These are phyloP conservation scores for Lottia gigantea DNA, from an alignment of 2,888 invertebrate genomes.

Conservation along the genomic window DNA sequence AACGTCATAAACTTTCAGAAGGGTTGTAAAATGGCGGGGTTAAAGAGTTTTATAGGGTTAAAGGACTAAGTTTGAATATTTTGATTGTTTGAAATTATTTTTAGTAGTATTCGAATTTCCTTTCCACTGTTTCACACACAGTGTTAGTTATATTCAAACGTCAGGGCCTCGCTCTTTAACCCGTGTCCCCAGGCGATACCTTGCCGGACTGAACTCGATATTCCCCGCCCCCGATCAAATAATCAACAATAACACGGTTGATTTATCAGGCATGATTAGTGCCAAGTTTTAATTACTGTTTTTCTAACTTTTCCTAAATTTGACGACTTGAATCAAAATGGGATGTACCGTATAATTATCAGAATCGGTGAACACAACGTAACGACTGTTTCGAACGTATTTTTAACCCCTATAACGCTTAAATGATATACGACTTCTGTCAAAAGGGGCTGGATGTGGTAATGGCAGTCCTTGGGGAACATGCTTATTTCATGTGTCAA, in stretches of 20 bases:
- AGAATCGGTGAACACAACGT: no score
- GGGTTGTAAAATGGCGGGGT: not conserved
- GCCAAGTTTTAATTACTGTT: conserved; percentile 6
- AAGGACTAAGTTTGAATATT: not conserved
- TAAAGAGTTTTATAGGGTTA: not conserved
- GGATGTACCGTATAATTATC: not conserved
- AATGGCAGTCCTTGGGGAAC: no score
- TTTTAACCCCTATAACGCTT: no score
- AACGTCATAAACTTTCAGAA: not conserved
- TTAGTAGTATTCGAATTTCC: not conserved
- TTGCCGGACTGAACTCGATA: not conserved
- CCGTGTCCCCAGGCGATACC: not conserved
- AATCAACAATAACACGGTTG: not conserved
- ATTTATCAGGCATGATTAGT: conserved; percentile 2
- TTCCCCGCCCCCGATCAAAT: not conserved
- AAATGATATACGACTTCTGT: no score
- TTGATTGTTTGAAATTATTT: not conserved
- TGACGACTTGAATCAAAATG: not conserved
- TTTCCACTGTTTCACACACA: not conserved
- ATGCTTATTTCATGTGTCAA: no score
- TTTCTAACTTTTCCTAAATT: not conserved
- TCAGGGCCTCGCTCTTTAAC: not conserved
- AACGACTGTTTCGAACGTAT: no score
- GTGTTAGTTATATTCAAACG: no score
- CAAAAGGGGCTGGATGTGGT: no score